These are phyloP conservation scores for Pandion haliaetus DNA, from an alignment of 2,113 vertebrate genomes.

Conservation along the genomic window DNA sequence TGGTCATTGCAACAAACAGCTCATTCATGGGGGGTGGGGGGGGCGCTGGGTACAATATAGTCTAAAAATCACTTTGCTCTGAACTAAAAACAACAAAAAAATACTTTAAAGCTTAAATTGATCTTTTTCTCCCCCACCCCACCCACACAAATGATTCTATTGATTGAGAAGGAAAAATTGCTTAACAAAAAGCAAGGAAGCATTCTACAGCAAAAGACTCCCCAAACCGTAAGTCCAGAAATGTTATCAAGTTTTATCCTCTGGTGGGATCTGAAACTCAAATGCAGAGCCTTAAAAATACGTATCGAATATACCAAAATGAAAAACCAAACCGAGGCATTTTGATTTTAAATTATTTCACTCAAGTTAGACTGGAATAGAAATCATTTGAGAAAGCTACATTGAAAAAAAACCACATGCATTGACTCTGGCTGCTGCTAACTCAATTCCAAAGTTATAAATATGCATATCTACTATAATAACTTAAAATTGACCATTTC, in stretches of 20 bases:
- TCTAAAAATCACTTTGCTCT: background rate
- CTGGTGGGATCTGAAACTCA: conserved; percentile 1
- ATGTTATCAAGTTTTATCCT: background rate
- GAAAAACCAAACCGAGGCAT: background rate
- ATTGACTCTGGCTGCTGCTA: background rate
- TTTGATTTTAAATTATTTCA: conserved; percentile 18
- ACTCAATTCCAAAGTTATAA: background rate
- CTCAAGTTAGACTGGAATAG: conserved; percentile 32
- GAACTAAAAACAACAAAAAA: background rate
- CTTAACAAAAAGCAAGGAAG: background rate
- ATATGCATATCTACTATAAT: background rate
- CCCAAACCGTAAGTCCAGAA: background rate
- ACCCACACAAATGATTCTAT: background rate
- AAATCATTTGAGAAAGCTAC: background rate
- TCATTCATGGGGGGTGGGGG: background rate
- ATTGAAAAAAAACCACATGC: background rate
- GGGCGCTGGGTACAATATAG: background rate
- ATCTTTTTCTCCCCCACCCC: background rate
- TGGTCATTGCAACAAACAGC: background rate
- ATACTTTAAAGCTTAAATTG: background rate
- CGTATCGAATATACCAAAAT: background rate
- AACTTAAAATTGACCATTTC: conserved; percentile 40
- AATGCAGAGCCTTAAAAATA: conserved; percentile 2
- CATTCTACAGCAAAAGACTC: background rate
- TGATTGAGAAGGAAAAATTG: background rate